phyloP scores from a whole-genome alignment of 2,113 vertebrate genomes.

The Aspiorhynchus laticeps region DNA sequence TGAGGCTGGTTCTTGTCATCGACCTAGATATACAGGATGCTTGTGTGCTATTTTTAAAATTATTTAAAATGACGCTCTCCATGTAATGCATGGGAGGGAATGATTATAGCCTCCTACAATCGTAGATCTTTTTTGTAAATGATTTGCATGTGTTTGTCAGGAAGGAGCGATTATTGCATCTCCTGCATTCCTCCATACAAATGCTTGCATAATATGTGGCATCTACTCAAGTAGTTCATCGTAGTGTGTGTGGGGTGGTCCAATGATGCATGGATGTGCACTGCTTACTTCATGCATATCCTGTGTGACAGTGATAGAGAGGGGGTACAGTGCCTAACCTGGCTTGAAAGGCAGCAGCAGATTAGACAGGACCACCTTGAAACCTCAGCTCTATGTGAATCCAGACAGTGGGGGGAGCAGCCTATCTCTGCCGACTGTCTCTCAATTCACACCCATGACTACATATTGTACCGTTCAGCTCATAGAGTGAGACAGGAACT shows the following conservation, averaged over 20 bases:
- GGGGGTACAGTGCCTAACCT: conserved; percentile 35
- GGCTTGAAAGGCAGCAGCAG: conserved; percentile 25
- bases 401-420: neutral
- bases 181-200: neutral
- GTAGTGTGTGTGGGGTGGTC: neutral
- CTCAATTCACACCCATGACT: conserved; percentile 9
- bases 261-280: conserved; percentile 27
- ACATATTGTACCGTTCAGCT: neutral
- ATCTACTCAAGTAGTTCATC: neutral
- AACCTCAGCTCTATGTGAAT: conserved; percentile 26
- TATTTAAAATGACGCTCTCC: neutral
- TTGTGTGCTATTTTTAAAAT: neutral
- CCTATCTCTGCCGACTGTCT: neutral
- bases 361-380: conserved; percentile 50
- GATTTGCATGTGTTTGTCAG: conserved; percentile 7
- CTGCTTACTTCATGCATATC: conserved; percentile 10
- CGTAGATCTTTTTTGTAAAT: neutral
- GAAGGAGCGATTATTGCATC: neutral
- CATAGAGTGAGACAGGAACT: neutral
- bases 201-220: neutral
- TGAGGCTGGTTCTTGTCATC: neutral
- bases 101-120: neutral
- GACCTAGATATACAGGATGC: conserved; percentile 9
- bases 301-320: conserved; percentile 53
- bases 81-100: neutral